phyloP scores from a whole-genome alignment of 1,140 invertebrate species.

The Atta texana region DNA sequence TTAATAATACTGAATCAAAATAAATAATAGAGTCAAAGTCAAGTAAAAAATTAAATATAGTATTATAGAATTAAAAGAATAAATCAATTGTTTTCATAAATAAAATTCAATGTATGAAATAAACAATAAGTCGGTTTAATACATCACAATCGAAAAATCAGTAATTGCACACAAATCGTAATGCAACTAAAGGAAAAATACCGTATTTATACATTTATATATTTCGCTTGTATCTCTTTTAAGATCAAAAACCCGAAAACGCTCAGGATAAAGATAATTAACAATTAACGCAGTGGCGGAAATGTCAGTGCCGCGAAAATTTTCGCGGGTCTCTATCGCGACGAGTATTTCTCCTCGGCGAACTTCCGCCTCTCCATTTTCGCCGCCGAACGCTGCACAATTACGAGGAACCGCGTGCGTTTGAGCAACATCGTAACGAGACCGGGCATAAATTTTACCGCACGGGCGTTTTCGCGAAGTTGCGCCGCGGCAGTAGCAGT shows the following conservation, averaged over 20 bases:
- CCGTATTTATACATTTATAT: too few relatives aligned
- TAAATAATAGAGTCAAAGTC: too few relatives aligned
- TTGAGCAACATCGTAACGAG: slow-evolving; percentile 62
- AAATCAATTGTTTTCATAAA: too few relatives aligned
- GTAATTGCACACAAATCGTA: not conserved
- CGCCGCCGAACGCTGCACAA: slow-evolving; percentile 53
- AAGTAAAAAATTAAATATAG: too few relatives aligned
- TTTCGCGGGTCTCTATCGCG: slow-evolving; percentile 54
- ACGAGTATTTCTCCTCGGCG: slow-evolving; percentile 47
- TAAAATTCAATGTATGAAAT: too few relatives aligned
- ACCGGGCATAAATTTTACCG: slow-evolving; percentile 59
- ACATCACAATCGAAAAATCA: too few relatives aligned
- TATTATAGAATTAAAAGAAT: too few relatives aligned
- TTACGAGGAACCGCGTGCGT: slow-evolving; percentile 58
- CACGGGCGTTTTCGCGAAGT: slow-evolving; percentile 61
- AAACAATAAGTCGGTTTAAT: too few relatives aligned
- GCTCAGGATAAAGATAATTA: slow-evolving; percentile 49
- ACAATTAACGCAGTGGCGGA: slow-evolving; percentile 49
- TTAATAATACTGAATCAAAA: too few relatives aligned
- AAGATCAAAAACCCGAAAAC: slow-evolving; percentile 4
- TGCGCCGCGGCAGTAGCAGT: slow-evolving; percentile 43
- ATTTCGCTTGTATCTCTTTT: slow-evolving; percentile 13
- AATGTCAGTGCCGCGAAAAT: slow-evolving; percentile 61
- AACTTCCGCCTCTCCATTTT: slow-evolving; percentile 58
- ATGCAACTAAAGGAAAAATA: not conserved